Base-by-base conservation (phyloP, 1,140 invertebrate species). In the Palaemon carinicauda region DNA sequence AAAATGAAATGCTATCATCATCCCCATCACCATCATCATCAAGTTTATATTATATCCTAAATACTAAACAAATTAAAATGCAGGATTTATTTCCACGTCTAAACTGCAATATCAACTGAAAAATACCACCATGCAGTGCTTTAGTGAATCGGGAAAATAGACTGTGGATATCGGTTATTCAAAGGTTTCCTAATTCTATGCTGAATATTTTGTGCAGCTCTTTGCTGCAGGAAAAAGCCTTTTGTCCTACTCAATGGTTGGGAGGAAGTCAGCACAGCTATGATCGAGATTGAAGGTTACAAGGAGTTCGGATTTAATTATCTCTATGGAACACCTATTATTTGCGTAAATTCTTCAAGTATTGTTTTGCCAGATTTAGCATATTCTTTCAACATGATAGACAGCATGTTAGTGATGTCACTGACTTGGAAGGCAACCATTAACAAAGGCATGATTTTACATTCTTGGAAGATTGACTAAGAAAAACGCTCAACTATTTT, bases 381-480 rank as follows among this genome's bases (percentile, higher is more conserved):
- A 79, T 52, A 79, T 79, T 79, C 77, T 52, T 79, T 79, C 21
- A 31, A 14, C 10, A 50, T 31, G 77, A 79, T n/a, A 79, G 51
- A 79, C 12, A 53, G 41, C 77, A 79, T 79, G 77, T 79, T 79
- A 52, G 31, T 31, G 29, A 79, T 31, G 29, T 79, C 77, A 10
- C n/a, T 12, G 14, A 21, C 9, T 51, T 10, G 50, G 77, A 56
- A 33, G 12, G n/a, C 41, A 10, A 31, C 21, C 77, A 51, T 60
- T 9, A 31, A 79, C 31, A 10, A 51, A 9, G 50, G 4, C 17
- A 9, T 79, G 77, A 21, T 17, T 31, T 79, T 51, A 31, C 77
- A 60, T 15, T 79, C 33, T 51, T 52, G 10, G 7, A n/a, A 3
- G 10, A 10, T 9, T 79, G 10, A 41, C 29, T 19, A 21, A 14